Evolutionary conservation across 2,888 invertebrate genomes (phyloP).

Genomic region (Noctua comes): DNA sequence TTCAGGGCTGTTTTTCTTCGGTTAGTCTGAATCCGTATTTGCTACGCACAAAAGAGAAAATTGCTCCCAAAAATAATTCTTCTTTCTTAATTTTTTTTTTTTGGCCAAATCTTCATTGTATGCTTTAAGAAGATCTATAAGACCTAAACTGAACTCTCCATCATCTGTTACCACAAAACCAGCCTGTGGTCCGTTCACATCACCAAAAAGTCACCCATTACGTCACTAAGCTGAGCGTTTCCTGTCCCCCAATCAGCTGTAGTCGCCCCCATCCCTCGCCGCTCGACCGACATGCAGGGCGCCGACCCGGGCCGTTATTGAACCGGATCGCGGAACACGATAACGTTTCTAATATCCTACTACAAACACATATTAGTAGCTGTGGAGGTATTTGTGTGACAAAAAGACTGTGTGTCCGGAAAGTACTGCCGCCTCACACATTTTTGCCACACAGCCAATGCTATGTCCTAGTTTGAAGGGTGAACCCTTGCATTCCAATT

Average conservation of each 20-base stretch:
- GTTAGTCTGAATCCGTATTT: background rate
- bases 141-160: too few species aligned
- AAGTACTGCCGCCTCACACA: background rate
- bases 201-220: slow-evolving; percentile 40
- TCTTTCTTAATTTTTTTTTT: background rate
- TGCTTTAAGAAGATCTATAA: background rate
- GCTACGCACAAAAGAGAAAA: background rate
- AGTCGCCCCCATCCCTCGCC: slow-evolving; percentile 58
- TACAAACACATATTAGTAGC: slow-evolving; percentile 47
- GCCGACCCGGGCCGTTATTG: slow-evolving; percentile 77
- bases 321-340: slow-evolving; percentile 73
- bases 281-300: slow-evolving; percentile 80
- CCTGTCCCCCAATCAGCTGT: slow-evolving; percentile 58
- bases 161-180: background rate
- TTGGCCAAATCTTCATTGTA: background rate
- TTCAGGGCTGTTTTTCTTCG: background rate
- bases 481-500: background rate
- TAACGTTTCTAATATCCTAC: slow-evolving; percentile 58
- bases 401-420: slow-evolving; percentile 3
- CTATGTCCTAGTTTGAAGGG: background rate
- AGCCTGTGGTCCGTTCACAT: background rate
- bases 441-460: background rate
- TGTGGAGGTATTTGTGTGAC: background rate
- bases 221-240: slow-evolving; percentile 37
- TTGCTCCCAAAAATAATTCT: background rate